A percentile compares a stretch with the other conserved stretches of the same genome.
phyloP scores from a whole-genome alignment of 2,888 invertebrate genomes.

The Drosophila antonietae region DNA sequence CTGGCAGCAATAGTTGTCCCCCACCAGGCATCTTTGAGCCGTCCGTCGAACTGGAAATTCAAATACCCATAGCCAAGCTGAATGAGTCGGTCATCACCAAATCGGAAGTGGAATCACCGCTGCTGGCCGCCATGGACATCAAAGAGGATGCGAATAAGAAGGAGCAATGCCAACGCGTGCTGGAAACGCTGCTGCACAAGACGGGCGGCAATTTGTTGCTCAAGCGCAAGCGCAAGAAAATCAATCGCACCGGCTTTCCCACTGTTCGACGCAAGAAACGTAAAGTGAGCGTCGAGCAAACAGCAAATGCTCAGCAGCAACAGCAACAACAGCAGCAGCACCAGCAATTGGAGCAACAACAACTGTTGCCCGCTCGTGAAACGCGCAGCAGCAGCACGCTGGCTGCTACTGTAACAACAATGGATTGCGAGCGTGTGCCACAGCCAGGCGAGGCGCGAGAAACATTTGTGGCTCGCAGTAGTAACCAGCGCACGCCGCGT shows the following conservation, averaged over 20 bases:
- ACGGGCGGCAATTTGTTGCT: conserved; percentile 83
- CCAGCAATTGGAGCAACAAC: conserved; percentile 14
- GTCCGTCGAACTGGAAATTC: conserved; percentile 88
- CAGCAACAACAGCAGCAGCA: neutral
- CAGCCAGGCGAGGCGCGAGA: conserved; percentile 89
- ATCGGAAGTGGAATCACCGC: conserved; percentile 84
- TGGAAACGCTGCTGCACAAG: conserved; percentile 83
- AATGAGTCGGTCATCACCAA: conserved; percentile 85
- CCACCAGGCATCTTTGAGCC: conserved; percentile 90
- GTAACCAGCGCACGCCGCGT: conserved; percentile 85
- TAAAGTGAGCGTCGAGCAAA: conserved; percentile 81
- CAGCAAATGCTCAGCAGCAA: conserved; percentile 17
- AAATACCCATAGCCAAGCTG: conserved; percentile 87
- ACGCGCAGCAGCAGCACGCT: conserved; percentile 54
- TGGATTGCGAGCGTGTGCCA: conserved; percentile 88
- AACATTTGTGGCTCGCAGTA: conserved; percentile 87
- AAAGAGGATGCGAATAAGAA: conserved; percentile 72
- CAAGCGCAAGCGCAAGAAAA: conserved; percentile 89
- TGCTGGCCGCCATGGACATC: conserved; percentile 77
- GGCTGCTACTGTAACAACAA: conserved; percentile 15
- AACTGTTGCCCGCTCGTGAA: conserved; percentile 41
- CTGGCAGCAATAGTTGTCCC: conserved; percentile 77
- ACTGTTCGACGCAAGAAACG: conserved; percentile 93
- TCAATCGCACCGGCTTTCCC: conserved; percentile 95
- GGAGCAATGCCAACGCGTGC: conserved; percentile 72